Base-by-base conservation (phyloP, 2,797 vertebrate genomes). In the Macroramphosus scolopax region DNA sequence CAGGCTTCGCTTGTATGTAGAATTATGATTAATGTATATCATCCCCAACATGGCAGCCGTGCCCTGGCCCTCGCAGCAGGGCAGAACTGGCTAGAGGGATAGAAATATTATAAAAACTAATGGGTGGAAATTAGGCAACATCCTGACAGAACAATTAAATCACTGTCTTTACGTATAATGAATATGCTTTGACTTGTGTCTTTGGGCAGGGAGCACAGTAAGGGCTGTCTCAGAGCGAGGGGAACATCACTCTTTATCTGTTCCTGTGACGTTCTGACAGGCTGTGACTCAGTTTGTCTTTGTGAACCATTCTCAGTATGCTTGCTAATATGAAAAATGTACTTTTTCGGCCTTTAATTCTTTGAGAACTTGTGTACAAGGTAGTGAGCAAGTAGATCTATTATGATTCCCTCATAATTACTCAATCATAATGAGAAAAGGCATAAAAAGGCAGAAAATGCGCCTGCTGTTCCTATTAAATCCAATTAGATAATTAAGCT, bases 401-500 rank as follows among this genome's bases (percentile, higher is more conserved):
- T 69, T 59, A 77, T 74, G 63, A 70, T 47, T 40, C 22, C 38
- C 33, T 65, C 33, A 57, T 77, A 76, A 83, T 81, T 74, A 78
- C 56, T 68, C 65, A 63, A 56, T 78, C 57, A 64, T 43, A 41
- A 51, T 32, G 13, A 68, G 63, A 72, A 61, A 51, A 10, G 25
- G 28, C 35, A 17, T 8, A 36, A 36, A 63, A 63, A 64, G 35
- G 39, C 46, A 64, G 51, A 78, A 75, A 75, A 72, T 38, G 33
- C 6, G 25, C 49, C 66, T 69, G 68, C 72, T 65, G 66, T 62
- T 74, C 54, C 47, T 63, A 25, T 66, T 73, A 63, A 66, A 45
- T 75, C 60, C 74, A 78, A 70, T 80, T 80, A 78, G 49, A 80
- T 80, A 63, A 75, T 75, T 79, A 72, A 68, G 62, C 59, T 57